Base-by-base conservation (phyloP, 2,113 vertebrate genomes). In the Poeciliopsis prolifica region DNA sequence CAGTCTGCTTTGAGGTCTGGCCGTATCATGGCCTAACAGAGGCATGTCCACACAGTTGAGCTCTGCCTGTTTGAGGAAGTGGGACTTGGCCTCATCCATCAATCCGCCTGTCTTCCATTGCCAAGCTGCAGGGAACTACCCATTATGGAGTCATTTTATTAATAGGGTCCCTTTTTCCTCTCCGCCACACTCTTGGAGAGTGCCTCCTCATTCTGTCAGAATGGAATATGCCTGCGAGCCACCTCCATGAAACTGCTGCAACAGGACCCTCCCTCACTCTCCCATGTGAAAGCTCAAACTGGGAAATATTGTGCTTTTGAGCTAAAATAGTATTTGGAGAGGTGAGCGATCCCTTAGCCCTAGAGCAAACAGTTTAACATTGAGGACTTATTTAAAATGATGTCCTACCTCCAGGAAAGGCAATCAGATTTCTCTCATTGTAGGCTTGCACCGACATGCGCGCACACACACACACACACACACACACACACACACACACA, bases 311-410 rank as follows among this genome's bases (percentile, higher is more conserved):
- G 90, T 86, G 90, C 88, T 93, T 92, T 92, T 86, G 88, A 90
- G 89, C 91, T 90, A 88, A 91, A 94, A 90, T 88, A 88, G 88
- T 91, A 92, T 93, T 91, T 93, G 92, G 91, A 92, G 91, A 93
- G 91, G 91, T 92, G 91, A 90, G 88, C 86, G 89, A 92, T 92
- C 90, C 90, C 86, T 88, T 81, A 91, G 88, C 90, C 92, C 91
- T 83, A 84, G 81, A 92, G 92, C 91, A 91, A 91, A 92, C 88
- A 87, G 88, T 93, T 93, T 93, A 94, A 93, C 92, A 92, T 80
- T 84, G 88, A 93, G 81, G 87, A 90, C 92, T 91, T 92, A 92
- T 92, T 93, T 92, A 91, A 92, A 92, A 92, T 86, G 90, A 90
- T 93, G 87, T 88, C 87, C 86, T 88, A 88, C 83, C 85, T 80